phyloP scores from a whole-genome alignment of 1,140 invertebrate genomes.

The Cherax destructor region DNA sequence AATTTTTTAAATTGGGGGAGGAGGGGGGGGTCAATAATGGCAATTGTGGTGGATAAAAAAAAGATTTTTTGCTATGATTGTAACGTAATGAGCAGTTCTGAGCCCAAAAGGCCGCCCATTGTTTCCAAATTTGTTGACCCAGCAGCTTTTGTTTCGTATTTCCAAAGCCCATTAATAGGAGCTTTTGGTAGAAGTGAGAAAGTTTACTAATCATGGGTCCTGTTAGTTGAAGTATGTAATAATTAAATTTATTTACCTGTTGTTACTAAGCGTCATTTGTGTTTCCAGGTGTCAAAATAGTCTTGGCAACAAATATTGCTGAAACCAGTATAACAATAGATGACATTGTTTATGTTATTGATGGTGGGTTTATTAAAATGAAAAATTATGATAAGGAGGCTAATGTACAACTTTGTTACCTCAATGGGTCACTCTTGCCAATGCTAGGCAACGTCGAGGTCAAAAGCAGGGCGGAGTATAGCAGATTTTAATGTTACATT shows the following conservation, averaged over 20 bases:
- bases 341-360: conserved; percentile 91
- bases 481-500: background rate
- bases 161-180: no score
- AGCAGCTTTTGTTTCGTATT: no score
- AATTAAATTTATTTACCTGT: background rate
- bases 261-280: background rate
- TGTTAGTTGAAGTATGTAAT: background rate
- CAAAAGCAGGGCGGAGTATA: conserved; percentile 82
- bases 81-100: no score
- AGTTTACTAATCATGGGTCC: no score
- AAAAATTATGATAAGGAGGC: conserved; percentile 83
- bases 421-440: conserved; percentile 87
- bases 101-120: no score
- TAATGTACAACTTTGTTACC: conserved; percentile 85
- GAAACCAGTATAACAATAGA: conserved; percentile 94
- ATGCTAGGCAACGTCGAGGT: conserved; percentile 85
- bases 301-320: conserved; percentile 88
- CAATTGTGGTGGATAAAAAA: no score
- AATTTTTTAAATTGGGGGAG: no score
- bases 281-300: conserved; percentile 81
- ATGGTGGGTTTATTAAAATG: conserved; percentile 88
- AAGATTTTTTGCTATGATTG: no score
- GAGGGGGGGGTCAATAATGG: no score
- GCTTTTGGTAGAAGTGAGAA: no score
- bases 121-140: no score